Conservation (phyloP, 2,113 vertebrate species). For the Scomber colias region DNA sequence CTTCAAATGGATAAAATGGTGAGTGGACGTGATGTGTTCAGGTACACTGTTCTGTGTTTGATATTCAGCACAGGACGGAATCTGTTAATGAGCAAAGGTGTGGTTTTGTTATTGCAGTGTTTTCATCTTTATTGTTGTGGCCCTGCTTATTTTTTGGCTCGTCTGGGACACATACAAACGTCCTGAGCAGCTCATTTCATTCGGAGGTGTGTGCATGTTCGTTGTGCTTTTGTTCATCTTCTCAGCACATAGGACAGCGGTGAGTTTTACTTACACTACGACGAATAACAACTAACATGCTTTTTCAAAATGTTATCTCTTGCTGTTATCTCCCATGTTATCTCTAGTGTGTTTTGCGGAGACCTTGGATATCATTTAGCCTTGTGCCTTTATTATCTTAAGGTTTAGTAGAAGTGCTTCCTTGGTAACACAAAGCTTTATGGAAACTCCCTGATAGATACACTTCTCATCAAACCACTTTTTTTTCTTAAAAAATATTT, state of each 20-base stretch:
- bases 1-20: conserved; percentile 92
- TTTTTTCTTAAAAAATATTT: not conserved
- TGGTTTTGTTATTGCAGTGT: conserved; percentile 82
- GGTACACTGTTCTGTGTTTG: not conserved
- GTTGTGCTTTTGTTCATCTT: conserved; percentile 86
- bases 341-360: conserved; percentile 49
- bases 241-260: conserved; percentile 89
- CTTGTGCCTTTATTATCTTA: conserved; percentile 42
- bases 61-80: not conserved
- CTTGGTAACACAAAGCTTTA: conserved; percentile 22
- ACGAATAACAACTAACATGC: not conserved
- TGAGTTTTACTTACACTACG: conserved; percentile 73
- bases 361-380: conserved; percentile 65
- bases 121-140: conserved; percentile 80
- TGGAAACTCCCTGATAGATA: conserved; percentile 18
- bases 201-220: conserved; percentile 89
- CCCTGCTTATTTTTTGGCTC: conserved; percentile 88
- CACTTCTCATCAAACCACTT: not conserved
- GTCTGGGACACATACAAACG: conserved; percentile 86
- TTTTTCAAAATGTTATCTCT: conserved; percentile 31
- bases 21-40: conserved; percentile 65
- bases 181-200: conserved; percentile 92
- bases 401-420: conserved; percentile 45
- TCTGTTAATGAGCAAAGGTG: not conserved
- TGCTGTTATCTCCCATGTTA: conserved; percentile 36